Evolutionary conservation across 2,113 vertebrate species (phyloP), one percentile per base, ranked within the genome.

Genomic region (Aleadryas rufinucha): DNA sequence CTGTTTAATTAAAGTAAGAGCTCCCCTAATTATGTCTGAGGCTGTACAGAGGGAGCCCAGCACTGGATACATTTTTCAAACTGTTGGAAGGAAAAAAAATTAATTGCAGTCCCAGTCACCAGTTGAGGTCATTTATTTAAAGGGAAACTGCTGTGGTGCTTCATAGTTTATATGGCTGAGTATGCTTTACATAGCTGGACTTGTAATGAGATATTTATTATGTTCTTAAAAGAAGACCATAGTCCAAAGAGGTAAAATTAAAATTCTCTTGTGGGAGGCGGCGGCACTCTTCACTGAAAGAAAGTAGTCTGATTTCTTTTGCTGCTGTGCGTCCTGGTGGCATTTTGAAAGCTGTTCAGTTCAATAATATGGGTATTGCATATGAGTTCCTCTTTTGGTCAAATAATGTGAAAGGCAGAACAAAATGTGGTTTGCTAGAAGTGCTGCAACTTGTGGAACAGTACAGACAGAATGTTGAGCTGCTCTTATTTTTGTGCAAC

Each of bases 111-210:
- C 66, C 66, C 85, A 92, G 88, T 85, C 45, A 85, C 37, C 53
- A 83, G 79, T 5, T 96, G 92, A 96, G 88, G 88, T 95, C 41
- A 93, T 96, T 96, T 95, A 94, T 97, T 97, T 95, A 50, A 93
- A 87, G 59, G 63, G 66, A 95, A 97, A 69, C 57, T 65, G 49
- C 75, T 93, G 2, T n/a, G 47, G 87, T 71, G 61, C 81, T 96
- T 64, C 70, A 60, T 82, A 85, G 92, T 87, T 94, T 91, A 88
- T 93, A 49, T 76, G 66, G 22, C 41, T 61, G 26, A 17, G 28
- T 94, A 49, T 68, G 66, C 78, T 85, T 96, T 96, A 85, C 45
- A 57, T 76, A 85, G 78, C 82, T 90, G 94, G 78, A 85, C 78
- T 85, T 80, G 70, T 85, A 91, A 95, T 1, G 3, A 57, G 87